A percentile compares a stretch with the other conserved stretches of the same genome.
Evolutionary conservation across 2,888 invertebrate species (phyloP).

Genomic region (Agrochola circellaris): DNA sequence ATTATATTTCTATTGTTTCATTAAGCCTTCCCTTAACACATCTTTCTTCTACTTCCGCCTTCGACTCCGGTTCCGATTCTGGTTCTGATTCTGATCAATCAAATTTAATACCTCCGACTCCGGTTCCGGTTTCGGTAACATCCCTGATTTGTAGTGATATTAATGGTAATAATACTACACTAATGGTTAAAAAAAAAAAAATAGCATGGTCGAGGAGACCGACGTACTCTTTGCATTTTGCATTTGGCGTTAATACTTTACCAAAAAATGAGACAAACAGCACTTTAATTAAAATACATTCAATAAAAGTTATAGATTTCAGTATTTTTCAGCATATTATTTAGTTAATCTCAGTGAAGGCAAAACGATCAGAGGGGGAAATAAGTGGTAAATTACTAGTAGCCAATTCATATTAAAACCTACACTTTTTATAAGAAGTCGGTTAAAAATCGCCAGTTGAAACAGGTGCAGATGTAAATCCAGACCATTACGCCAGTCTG

Average conservation of each 20-base stretch:
- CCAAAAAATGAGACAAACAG: neutral
- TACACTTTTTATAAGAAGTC: conserved; percentile 10
- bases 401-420: conserved; percentile 9
- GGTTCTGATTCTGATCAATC: too few species aligned
- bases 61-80: too few species aligned
- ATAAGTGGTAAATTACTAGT: neutral
- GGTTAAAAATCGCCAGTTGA: conserved; percentile 53
- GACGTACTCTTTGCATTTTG: neutral
- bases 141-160: neutral
- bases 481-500: conserved; percentile 50
- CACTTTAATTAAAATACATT: neutral
- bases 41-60: too few species aligned
- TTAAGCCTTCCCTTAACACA: too few species aligned
- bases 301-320: neutral
- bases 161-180: neutral
- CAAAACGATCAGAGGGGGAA: neutral
- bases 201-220: neutral
- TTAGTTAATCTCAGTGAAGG: neutral
- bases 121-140: too few species aligned
- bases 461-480: conserved; percentile 63
- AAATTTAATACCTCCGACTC: too few species aligned
- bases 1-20: too few species aligned
- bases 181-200: too few species aligned
- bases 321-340: neutral
- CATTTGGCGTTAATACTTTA: neutral